Evolutionary conservation across 2,888 invertebrate genomes (phyloP).

Genomic region (Anoplius nigerrimus): DNA sequence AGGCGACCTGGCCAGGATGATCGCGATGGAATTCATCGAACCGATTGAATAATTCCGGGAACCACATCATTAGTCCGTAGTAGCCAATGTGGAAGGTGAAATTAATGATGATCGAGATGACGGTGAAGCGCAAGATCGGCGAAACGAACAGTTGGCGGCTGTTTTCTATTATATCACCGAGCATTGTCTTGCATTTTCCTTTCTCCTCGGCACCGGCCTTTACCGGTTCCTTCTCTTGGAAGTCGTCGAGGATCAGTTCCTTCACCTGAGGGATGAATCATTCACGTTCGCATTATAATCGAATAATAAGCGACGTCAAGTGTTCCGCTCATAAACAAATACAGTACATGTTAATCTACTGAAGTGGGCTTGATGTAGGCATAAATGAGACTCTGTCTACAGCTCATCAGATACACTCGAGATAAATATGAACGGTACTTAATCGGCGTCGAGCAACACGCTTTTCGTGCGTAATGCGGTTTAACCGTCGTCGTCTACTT

Average conservation of each 20-base stretch:
- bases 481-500: background rate
- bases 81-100: slow-evolving; percentile 96
- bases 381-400: no score
- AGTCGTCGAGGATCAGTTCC: slow-evolving; percentile 72
- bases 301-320: no score
- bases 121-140: slow-evolving; percentile 88
- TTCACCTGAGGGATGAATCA: slow-evolving; percentile 64
- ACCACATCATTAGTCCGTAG: slow-evolving; percentile 98
- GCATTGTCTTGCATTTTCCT: slow-evolving; percentile 82
- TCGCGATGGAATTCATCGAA: slow-evolving; percentile 87
- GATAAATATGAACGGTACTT: slow-evolving; percentile 4
- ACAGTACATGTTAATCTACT: no score
- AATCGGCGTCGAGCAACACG: no score
- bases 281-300: no score
- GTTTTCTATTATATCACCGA: slow-evolving; percentile 86
- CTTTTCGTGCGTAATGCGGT: no score
- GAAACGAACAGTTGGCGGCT: slow-evolving; percentile 88
- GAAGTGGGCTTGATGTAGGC: no score
- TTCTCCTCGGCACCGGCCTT: slow-evolving; percentile 75
- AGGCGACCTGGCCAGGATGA: slow-evolving; percentile 77
- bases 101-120: slow-evolving; percentile 91
- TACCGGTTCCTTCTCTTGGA: slow-evolving; percentile 59
- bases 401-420: background rate
- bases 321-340: no score
- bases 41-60: slow-evolving; percentile 94